Base-by-base conservation (phyloP, 2,113 vertebrate genomes). In the Catharus bicknelli region DNA sequence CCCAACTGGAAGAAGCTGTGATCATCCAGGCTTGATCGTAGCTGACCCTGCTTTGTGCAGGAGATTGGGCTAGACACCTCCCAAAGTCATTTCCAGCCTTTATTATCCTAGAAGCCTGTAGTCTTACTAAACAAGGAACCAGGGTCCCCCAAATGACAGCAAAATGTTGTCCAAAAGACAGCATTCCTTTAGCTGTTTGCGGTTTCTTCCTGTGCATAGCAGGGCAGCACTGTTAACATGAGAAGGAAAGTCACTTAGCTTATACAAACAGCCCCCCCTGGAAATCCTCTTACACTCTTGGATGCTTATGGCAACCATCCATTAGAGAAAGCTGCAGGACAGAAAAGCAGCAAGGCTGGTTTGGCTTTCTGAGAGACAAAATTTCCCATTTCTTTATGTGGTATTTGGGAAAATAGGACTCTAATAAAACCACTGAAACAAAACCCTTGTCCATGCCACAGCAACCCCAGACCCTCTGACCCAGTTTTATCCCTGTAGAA, bases 251-350 rank as follows among this genome's bases (percentile, higher is more conserved):
- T 48, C 48, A 58, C 34, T 26, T 38, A 20, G 4, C 19, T 83
- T 57, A 57, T 17, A 7, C 1, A 14, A 30, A 16, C 17, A 51
- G 13, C 10, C 2, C 4, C 2, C 27, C 3, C 12, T 14, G 6
- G 51, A 85, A 90, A 67, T 54, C 21, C n/a, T 68, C 32, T 75
- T 79, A 26, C 3, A 25, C 6, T 25, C 21, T 32, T 17, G 26
- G 32, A 30, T 64, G 26, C 21, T 85, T 54, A 36, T 36, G 36
- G 62, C 30, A 79, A 29, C 30, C 1, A 1, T 68, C 27, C 40
- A 16, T 59, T 51, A 53, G 53, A 61, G 36, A 51, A 76, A 93
- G 8, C 36, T 68, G 19, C 5, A 5, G 22, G 45, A 79, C 42
- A 77, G 38, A 48, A 15, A 62, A 43, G 7, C 16, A 63, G 13